phyloP scores from a whole-genome alignment of 2,113 vertebrate species.

The Bombycilla garrulus region DNA sequence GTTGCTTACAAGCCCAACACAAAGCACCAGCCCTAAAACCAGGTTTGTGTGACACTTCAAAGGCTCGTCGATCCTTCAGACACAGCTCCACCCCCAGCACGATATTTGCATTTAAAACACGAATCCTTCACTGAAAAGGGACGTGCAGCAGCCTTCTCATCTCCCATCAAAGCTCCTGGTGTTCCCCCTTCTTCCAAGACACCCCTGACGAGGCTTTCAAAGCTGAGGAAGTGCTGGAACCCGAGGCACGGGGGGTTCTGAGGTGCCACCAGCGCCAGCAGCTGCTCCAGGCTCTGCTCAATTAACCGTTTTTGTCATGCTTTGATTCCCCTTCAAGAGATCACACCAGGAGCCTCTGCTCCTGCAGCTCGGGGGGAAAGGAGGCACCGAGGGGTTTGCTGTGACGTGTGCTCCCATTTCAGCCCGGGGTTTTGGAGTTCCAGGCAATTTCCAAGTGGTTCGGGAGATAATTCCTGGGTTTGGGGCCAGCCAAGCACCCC shows the following conservation, averaged over 20 bases:
- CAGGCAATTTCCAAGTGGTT: background rate
- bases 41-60: background rate
- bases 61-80: background rate
- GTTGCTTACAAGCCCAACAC: background rate
- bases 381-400: background rate
- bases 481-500: background rate
- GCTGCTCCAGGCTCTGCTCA: background rate
- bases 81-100: background rate
- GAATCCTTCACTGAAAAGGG: background rate
- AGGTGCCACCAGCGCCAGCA: background rate
- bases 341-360: background rate
- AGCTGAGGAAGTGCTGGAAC: background rate
- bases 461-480: background rate
- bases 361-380: background rate
- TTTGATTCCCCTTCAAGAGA: background rate
- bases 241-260: too few relatives aligned
- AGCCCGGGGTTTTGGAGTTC: background rate
- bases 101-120: background rate
- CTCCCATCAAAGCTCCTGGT: background rate
- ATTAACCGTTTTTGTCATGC: background rate
- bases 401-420: fast-evolving
- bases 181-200: background rate
- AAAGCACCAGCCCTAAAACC: background rate
- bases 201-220: background rate
- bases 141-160: background rate